These are phyloP conservation scores for Enoplosus armatus DNA, from an alignment of 2,797 vertebrate genomes.

Conservation along the genomic window DNA sequence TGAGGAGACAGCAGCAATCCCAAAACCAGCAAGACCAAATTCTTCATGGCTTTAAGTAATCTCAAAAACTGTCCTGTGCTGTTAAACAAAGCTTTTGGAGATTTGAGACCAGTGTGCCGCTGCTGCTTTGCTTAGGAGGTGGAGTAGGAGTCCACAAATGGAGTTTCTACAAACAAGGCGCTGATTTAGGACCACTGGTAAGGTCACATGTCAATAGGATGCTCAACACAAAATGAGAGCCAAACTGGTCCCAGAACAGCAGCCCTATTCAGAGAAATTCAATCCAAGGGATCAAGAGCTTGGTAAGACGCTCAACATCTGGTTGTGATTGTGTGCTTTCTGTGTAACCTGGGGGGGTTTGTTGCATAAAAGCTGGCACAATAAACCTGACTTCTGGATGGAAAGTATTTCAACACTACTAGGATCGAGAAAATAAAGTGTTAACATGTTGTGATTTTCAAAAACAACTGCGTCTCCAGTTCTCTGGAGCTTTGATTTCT, in stretches of 20 bases:
- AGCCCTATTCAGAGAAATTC: constrained; percentile 10
- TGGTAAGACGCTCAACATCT: constrained; percentile 47
- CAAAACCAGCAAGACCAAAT: constrained; percentile 36
- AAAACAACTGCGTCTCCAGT: background rate
- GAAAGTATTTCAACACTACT: constrained; percentile 31
- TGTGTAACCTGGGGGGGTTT: constrained; percentile 1
- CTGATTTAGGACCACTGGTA: constrained; percentile 49
- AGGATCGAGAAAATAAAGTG: background rate
- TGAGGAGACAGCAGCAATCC: constrained; percentile 39
- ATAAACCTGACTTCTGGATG: background rate
- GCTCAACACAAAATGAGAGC: constrained; percentile 12
- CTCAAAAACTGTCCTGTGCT: background rate
- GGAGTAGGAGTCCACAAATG: constrained; percentile 63
- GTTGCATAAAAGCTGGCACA: constrained; percentile 37
- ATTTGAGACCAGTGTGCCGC: constrained; percentile 2
- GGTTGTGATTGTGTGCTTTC: constrained; percentile 44
- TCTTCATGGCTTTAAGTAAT: constrained; percentile 45
- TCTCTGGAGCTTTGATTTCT: background rate
- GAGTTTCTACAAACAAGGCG: constrained; percentile 34
- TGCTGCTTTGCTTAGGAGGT: constrained; percentile 48
- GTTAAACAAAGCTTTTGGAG: constrained; percentile 5
- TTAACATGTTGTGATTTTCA: background rate
- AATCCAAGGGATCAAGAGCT: background rate
- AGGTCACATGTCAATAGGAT: constrained; percentile 25
- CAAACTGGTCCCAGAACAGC: constrained; percentile 67